phyloP scores from a whole-genome alignment of 2,888 invertebrate species.

The Microdon myrmicae region DNA sequence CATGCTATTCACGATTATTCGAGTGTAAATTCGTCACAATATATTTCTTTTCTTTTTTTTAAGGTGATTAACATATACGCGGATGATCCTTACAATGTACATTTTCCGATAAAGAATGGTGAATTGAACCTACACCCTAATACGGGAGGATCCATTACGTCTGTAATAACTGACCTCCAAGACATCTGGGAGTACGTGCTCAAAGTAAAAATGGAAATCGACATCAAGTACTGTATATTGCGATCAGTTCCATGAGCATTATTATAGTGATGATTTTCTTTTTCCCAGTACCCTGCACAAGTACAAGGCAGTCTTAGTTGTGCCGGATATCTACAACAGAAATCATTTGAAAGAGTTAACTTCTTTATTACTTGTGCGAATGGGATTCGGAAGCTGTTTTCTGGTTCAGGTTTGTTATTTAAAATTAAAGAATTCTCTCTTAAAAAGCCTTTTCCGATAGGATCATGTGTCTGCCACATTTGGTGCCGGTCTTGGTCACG shows the following conservation, averaged over 20 bases:
- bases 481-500: conserved; percentile 84
- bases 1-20: too few relatives aligned
- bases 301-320: conserved; percentile 86
- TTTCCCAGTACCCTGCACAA: conserved; percentile 73
- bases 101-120: conserved; percentile 89
- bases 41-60: neutral
- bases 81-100: conserved; percentile 81
- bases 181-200: conserved; percentile 89
- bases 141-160: conserved; percentile 85
- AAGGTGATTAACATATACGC: conserved; percentile 65
- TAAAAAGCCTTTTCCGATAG: conserved; percentile 63
- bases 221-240: conserved; percentile 69
- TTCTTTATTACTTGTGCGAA: conserved; percentile 79
- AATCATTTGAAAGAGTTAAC: conserved; percentile 86
- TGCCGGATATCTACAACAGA: conserved; percentile 90
- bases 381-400: conserved; percentile 85
- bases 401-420: conserved; percentile 55
- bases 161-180: conserved; percentile 86
- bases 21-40: too few relatives aligned
- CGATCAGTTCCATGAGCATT: too few relatives aligned
- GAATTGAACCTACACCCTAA: conserved; percentile 86
- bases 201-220: conserved; percentile 80
- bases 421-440: neutral
- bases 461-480: conserved; percentile 89
- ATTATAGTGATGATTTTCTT: conserved; percentile 16